phyloP scores from a whole-genome alignment of 2,797 vertebrate genomes.

The Pseudopleuronectes americanus region DNA sequence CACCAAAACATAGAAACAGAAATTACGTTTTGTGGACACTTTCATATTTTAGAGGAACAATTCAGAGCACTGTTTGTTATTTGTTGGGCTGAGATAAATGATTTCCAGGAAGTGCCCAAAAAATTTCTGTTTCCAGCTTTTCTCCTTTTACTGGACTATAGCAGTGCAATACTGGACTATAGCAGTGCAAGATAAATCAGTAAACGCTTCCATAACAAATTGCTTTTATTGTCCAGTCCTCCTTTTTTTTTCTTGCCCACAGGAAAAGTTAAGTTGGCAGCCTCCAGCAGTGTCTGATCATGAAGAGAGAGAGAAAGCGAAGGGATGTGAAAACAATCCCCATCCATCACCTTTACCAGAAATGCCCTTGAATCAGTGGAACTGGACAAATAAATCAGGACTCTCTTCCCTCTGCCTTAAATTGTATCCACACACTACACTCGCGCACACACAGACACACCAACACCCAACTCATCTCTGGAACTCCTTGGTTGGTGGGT shows the following conservation, averaged over 20 bases:
- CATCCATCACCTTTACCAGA: conserved; percentile 79
- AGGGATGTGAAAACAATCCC: conserved; percentile 38
- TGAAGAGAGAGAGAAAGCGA: conserved; percentile 5
- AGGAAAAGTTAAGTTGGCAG: conserved; percentile 49
- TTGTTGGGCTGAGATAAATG: neutral
- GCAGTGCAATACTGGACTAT: conserved; percentile 10
- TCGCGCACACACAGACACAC: conserved; percentile 1
- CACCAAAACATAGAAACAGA: neutral
- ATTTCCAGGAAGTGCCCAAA: neutral
- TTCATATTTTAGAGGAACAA: neutral
- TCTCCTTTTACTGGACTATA: too few species aligned
- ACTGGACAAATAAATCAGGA: conserved; percentile 76
- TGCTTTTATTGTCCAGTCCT: conserved; percentile 48
- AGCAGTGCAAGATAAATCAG: conserved; percentile 54
- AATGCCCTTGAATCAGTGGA: conserved; percentile 77
- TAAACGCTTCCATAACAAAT: conserved; percentile 64
- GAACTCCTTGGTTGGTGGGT: conserved; percentile 30
- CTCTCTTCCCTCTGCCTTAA: conserved; percentile 56
- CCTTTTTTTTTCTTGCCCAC: conserved; percentile 23
- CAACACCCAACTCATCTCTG: neutral
- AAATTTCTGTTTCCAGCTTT: neutral
- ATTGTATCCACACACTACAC: conserved; percentile 43
- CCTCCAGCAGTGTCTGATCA: conserved; percentile 40
- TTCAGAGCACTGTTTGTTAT: neutral
- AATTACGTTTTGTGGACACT: neutral